Evolutionary conservation across 2,888 invertebrate genomes (phyloP).

Genomic region (Amaurobius ferox): DNA sequence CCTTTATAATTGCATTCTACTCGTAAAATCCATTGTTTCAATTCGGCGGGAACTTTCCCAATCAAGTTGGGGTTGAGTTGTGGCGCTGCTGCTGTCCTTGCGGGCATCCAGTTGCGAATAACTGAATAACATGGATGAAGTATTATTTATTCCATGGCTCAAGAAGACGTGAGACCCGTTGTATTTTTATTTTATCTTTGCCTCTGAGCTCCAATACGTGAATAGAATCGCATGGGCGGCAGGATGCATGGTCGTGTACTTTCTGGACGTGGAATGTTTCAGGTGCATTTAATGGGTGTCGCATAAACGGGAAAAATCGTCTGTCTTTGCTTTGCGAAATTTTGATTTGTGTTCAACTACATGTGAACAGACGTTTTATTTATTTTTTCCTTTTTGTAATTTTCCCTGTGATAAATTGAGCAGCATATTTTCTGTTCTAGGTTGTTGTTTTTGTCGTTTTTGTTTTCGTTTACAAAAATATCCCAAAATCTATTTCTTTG

Average conservation of each 20-base stretch:
- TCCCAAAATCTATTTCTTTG: no score
- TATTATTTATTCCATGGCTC: constrained; percentile 36
- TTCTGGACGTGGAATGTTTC: background rate
- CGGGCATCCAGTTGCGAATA: constrained; percentile 35
- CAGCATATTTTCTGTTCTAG: no score
- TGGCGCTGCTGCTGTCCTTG: constrained; percentile 23
- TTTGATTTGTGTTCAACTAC: no score
- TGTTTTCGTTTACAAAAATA: no score
- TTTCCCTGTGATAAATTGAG: no score
- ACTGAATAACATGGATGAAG: constrained; percentile 12
- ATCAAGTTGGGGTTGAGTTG: constrained; percentile 47
- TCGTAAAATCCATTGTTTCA: constrained; percentile 55
- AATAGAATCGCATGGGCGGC: background rate
- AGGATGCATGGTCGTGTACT: background rate
- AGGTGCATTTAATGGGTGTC: no score
- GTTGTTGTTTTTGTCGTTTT: no score
- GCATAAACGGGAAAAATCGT: no score
- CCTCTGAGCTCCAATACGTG: background rate
- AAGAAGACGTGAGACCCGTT: constrained; percentile 37
- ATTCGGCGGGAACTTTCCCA: constrained; percentile 23
- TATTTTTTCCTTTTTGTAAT: no score
- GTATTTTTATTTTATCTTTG: background rate
- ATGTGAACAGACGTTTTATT: no score
- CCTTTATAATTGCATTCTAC: constrained; percentile 51
- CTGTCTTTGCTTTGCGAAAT: no score